Evolutionary conservation across 2,888 invertebrate genomes (phyloP), one percentile per base, ranked within the genome.

Genomic region (Drosophila kuntzei): DNA sequence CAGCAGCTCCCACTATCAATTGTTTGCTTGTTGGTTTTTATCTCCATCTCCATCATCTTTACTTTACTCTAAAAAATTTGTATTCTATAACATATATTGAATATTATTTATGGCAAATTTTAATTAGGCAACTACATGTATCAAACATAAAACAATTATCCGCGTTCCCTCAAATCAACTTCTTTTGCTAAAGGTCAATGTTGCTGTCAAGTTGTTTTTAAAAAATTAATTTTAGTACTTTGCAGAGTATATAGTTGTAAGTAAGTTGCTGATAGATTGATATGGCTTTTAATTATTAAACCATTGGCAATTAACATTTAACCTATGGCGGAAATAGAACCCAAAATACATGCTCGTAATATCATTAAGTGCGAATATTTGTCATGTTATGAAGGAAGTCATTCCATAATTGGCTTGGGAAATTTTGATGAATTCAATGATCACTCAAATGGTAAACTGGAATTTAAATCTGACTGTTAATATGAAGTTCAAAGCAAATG

Each of bases 291-390:
- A 79, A 76, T 79, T 74, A 64, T 63, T 61, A 70, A 63, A 84
- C 84, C 88, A 88, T 88, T 86, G 84, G 70, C 79, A 74, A 84
- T 84, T 82, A 84, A 84, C 88, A 75, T 86, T 86, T 74, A 74
- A 74, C 67, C 59, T 60, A 59, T 36, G 46, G 67, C 87, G 84
- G 84, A 84, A 86, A 80, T 76, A 64, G 36, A 71, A 37, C 53
- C 27, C 43, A 49, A 54, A 54, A 58, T 54, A 37, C 43, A 49
- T 53, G 29, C 27, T 43, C 25, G 34, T 34, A 32, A 50, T 49
- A 46, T 25, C 14, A 3, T 27, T 58, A 47, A 72, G 72, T 77
- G 73, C 73, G 36, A 68, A 72, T 49, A n/a, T 60, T 32, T 70
- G 55, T 22, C 8, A 46, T 14, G 32, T 32, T 0, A 4, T 36